Evolutionary conservation across 2,888 invertebrate genomes (phyloP), one percentile per base, ranked within the genome.

Genomic region (Phyllotreta cruciferae): DNA sequence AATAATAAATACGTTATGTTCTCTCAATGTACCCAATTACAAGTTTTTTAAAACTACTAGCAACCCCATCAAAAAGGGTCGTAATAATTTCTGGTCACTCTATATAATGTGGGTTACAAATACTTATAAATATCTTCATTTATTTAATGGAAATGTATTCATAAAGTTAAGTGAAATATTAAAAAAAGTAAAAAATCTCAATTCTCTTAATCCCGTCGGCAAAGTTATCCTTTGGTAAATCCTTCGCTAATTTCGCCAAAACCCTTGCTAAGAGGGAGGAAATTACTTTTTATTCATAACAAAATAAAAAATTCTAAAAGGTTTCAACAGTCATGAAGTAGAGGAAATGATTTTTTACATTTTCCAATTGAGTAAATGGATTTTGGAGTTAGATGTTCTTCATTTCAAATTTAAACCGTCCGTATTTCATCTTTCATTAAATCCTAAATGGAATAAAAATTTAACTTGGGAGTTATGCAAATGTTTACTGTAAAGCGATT

Each of bases 401-500:
- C 38, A 47, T 56, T 56, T 56, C 24, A 14, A 14, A 47, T 42
- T 56, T 56, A 47, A 56, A 56, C 37, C 38, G 13, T 44, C 45
- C 36, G 14, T 56, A 37, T 56, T 56, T 56, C 56, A 56, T 56
- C 10, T 56, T 47, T 56, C 56, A 56, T 56, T 56, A 56, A 56
- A 56, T 56, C 37, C 38, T 42, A 56, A 56, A 56, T 37, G 56
- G 47, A 56, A 56, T 56, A 56, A 56, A 56, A 56, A 56, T 56
- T 56, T 56, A 38, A 56, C 24, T 56, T 24, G 45, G 37, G 38
- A 56, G 56, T 56, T 56, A 56, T 47, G 56, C 38, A 56, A 56
- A 56, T 56, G 56, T 56, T 56, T 56, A 24, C 56, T 7, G 38
- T 56, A 47, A 56, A 56, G 47, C 56, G 56, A 56, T 56, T 56